Percentiles rank a stretch among this genome's conserved stretches.
Conservation (phyloP, 2,888 invertebrate genomes). For the Sympetrum striolatum region DNA sequence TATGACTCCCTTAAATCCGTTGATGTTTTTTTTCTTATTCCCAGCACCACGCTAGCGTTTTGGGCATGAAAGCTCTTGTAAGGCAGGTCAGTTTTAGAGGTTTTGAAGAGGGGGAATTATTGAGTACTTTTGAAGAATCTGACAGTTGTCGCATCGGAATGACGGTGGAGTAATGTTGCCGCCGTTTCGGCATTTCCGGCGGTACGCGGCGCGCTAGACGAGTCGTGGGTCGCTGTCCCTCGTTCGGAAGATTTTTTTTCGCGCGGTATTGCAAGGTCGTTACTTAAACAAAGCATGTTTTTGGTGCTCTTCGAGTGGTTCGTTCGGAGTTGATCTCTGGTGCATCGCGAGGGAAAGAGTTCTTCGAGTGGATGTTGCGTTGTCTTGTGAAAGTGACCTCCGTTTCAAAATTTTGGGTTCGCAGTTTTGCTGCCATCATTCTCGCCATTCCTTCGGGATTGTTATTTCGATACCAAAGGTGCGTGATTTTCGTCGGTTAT, state of each 20-base stretch:
- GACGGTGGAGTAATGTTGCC: not conserved
- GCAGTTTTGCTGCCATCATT: no score
- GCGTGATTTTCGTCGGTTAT: no score
- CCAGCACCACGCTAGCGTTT: not conserved
- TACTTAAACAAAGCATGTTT: not conserved
- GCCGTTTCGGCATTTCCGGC: not conserved
- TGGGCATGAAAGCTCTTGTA: constrained; percentile 30
- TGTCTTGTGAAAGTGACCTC: not conserved
- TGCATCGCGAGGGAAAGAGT: no score
- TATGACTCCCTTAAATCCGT: constrained; percentile 33
- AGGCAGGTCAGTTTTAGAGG: constrained; percentile 42
- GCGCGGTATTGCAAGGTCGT: not conserved
- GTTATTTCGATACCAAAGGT: no score
- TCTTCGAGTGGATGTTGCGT: no score
- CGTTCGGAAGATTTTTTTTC: not conserved
- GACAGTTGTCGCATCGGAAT: not conserved
- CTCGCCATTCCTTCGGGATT: no score
- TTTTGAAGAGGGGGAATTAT: constrained; percentile 42
- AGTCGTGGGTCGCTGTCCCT: not conserved
- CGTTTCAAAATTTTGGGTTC: no score
- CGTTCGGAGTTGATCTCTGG: no score
- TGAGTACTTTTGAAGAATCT: constrained; percentile 22
- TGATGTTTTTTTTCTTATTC: constrained; percentile 18
- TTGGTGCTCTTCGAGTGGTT: no score
- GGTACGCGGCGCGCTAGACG: not conserved